Conservation (phyloP, 2,113 vertebrate genomes). For the Bettongia penicillata region DNA sequence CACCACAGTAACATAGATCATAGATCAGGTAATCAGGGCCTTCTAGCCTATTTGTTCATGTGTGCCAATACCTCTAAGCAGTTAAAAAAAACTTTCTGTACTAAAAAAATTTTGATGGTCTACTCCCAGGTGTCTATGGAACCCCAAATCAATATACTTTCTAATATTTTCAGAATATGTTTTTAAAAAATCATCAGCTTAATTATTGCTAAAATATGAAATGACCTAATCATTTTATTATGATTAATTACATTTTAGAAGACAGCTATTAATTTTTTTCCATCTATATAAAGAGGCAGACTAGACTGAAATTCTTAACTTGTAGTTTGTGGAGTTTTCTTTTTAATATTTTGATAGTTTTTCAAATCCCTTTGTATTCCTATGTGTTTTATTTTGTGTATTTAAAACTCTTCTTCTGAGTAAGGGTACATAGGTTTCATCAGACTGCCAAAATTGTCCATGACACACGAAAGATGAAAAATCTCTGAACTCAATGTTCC, state of each 20-base stretch:
- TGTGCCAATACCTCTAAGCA: neutral
- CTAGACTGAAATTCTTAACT: neutral
- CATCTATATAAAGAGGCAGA: neutral
- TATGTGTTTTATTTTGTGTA: neutral
- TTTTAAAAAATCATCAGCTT: slow-evolving; percentile 29
- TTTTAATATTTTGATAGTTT: neutral
- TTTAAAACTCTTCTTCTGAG: neutral
- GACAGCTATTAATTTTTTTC: slow-evolving; percentile 41
- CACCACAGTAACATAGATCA: neutral
- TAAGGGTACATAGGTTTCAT: neutral
- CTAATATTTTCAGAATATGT: slow-evolving; percentile 43
- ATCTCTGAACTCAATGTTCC: neutral
- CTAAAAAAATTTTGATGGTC: neutral
- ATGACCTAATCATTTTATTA: neutral
- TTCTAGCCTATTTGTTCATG: neutral
- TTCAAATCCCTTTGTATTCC: neutral
- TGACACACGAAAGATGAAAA: neutral
- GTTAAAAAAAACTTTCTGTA: neutral
- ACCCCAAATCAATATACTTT: neutral
- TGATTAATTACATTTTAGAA: slow-evolving; percentile 56
- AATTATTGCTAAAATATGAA: neutral
- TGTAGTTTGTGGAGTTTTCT: neutral
- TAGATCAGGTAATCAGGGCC: neutral
- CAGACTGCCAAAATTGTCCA: neutral
- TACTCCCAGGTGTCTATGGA: neutral